phyloP scores from a whole-genome alignment of 1,140 invertebrate genomes.

The Euwallacea fornicatus region DNA sequence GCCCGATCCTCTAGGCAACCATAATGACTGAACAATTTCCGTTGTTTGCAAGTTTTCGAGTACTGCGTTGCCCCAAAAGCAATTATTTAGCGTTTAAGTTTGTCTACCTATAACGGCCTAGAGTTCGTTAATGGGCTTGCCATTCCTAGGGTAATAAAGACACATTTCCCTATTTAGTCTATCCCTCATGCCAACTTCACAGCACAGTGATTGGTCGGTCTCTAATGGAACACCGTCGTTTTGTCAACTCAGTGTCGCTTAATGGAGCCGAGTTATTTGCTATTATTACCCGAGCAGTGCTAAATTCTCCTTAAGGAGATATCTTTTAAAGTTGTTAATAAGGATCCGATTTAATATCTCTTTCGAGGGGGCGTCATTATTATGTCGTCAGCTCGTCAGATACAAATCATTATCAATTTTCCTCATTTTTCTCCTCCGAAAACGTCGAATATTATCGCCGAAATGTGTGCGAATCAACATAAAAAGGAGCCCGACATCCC shows the following conservation, averaged over 20 bases:
- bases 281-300: too few relatives aligned
- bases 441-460: constrained; percentile 1
- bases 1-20: constrained; percentile 23
- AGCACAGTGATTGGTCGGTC: too few relatives aligned
- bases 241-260: too few relatives aligned
- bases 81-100: constrained; percentile 30
- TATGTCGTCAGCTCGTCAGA: not conserved
- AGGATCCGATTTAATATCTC: too few relatives aligned
- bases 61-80: constrained; percentile 22
- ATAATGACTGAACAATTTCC: constrained; percentile 32
- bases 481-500: constrained; percentile 23
- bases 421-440: not conserved
- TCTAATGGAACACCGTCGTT: too few relatives aligned
- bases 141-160: constrained; percentile 20
- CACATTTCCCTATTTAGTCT: constrained; percentile 6
- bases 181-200: not conserved
- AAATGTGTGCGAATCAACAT: constrained; percentile 25
- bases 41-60: constrained; percentile 32
- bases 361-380: too few relatives aligned
- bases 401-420: constrained; percentile 16
- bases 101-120: constrained; percentile 23
- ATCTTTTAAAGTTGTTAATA: too few relatives aligned
- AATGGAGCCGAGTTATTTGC: too few relatives aligned
- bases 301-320: too few relatives aligned
- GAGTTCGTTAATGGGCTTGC: constrained; percentile 3